Base-by-base conservation (phyloP, 2,113 vertebrate genomes). In the Oreochromis niloticus region DNA sequence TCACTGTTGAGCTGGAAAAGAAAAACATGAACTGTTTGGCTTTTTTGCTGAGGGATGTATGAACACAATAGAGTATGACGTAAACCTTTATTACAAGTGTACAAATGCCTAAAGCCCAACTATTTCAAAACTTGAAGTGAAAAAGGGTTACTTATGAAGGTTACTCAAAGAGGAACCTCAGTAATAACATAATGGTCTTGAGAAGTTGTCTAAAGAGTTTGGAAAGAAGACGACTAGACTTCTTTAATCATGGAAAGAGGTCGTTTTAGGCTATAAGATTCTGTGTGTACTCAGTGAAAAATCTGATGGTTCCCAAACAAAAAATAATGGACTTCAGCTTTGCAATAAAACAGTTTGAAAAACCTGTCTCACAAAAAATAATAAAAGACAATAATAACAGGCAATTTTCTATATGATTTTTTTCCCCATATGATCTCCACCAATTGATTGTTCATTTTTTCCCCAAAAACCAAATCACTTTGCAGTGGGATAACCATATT, bases 1-100 rank as follows among this genome's bases (percentile, higher is more conserved):
- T 99, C 98, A 3, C 89, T 97, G 95, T 98, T 98, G 9, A 99
- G 94, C 99, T 99, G 88, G 8, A 79, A 85, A 46, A 85, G 43
- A 61, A 59, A 68, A 30, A 52, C 16, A 39, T 0, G 1, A 3
- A 16, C 6, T 6, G 13, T 34, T 93, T 61, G 85, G 27, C 1
- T 13, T 63, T 50, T 57, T n/a, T 43, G 12, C 7, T 39, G 12
- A 13, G 3, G 46, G 5, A 82, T n/a, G 17, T 6, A 79, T 13
- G 24, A 71, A 54, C 27, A 52, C 73, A 52, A 52, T n/a, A 78
- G 6, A 78, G 46, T 34, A 52, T 34, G 2, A 78, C 12, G 17
- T 50, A 78, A 78, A 52, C 27, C 27, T 34, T 52, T 78, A 50
- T 32, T 19, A n/a, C 6, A 19, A 7, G 27, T 78, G 8, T 0